phyloP scores from a whole-genome alignment of 2,797 vertebrate genomes.

The Chloroceryle amazona region DNA sequence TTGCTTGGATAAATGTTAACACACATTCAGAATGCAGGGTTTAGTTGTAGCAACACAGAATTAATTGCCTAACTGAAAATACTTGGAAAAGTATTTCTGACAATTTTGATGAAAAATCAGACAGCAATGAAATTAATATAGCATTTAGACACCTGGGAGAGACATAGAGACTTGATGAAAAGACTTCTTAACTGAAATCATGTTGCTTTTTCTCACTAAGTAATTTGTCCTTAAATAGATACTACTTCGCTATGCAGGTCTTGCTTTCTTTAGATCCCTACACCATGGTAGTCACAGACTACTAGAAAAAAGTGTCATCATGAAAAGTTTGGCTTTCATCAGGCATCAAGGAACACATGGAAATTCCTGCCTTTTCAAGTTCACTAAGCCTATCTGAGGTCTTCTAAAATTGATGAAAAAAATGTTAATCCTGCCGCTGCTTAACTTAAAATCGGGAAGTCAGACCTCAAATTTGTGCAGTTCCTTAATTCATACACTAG shows the following conservation, averaged over 20 bases:
- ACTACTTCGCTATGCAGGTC: not conserved
- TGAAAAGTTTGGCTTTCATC: not conserved
- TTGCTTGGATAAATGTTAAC: not conserved
- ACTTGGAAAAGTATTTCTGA: not conserved
- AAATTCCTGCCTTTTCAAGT: not conserved
- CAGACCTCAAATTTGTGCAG: not conserved
- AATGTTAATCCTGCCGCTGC: not conserved
- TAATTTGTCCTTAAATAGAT: not conserved
- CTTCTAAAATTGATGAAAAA: not conserved
- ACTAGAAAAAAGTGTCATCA: not conserved
- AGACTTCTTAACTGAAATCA: not conserved
- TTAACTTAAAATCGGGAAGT: not conserved
- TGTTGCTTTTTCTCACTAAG: not conserved
- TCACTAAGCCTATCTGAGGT: not conserved
- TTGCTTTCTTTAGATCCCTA: not conserved
- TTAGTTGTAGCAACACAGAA: not conserved
- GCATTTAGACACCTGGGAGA: not conserved
- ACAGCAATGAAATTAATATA: not conserved
- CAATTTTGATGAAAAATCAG: not conserved
- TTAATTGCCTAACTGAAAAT: not conserved
- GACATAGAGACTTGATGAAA: not conserved
- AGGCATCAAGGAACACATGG: not conserved
- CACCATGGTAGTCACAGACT: not conserved
- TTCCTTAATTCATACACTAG: slow-evolving; percentile 73
- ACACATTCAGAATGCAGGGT: not conserved